phyloP scores from a whole-genome alignment of 2,888 invertebrate genomes.

The Muschampia plurimacula region DNA sequence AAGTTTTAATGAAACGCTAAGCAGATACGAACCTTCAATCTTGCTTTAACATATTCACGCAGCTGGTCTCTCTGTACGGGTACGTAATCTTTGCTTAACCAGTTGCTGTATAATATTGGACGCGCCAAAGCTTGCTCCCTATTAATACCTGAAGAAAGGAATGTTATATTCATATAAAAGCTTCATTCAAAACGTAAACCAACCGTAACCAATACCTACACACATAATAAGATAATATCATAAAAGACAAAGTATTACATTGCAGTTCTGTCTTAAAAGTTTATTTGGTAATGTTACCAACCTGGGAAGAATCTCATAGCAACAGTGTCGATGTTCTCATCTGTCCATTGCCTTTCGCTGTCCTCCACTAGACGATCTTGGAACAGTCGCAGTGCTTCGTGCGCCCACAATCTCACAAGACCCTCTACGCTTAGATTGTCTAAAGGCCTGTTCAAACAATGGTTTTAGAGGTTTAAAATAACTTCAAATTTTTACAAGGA shows the following conservation, averaged over 20 bases:
- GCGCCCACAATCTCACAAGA: conserved; percentile 99
- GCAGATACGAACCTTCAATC: conserved; percentile 90
- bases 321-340: conserved; percentile 97
- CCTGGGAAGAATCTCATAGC: conserved; percentile 98
- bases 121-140: conserved; percentile 94
- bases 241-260: neutral
- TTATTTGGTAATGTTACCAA: conserved; percentile 44
- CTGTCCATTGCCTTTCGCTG: conserved; percentile 98
- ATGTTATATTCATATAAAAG: neutral
- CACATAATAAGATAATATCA: too few species aligned
- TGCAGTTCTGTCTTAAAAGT: neutral
- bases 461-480: neutral
- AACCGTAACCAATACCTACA: too few species aligned
- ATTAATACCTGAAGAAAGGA: conserved; percentile 86
- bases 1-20: neutral
- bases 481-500: neutral
- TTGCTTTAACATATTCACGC: conserved; percentile 98
- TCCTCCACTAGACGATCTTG: conserved; percentile 98
- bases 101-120: conserved; percentile 99
- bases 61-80: conserved; percentile 98
- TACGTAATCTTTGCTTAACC: conserved; percentile 99
- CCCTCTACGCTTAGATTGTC: conserved; percentile 97
- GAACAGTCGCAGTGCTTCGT: conserved; percentile 98
- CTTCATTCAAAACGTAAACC: neutral
- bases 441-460: conserved; percentile 88